Base-by-base conservation (phyloP, 2,113 vertebrate genomes). In the Scomber colias region DNA sequence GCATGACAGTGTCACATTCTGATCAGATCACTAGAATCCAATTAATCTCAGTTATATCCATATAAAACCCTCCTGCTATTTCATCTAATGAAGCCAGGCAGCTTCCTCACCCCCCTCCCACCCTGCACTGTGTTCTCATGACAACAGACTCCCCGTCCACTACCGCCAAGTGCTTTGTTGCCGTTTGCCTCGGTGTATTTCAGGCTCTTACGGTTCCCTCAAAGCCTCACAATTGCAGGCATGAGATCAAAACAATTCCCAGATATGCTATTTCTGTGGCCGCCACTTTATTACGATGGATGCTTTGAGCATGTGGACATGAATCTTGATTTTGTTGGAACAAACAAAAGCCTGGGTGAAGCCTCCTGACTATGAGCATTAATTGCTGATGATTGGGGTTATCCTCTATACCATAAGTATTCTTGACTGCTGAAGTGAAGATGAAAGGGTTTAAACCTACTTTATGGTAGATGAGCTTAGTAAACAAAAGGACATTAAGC, bases 31-130 rank as follows among this genome's bases (percentile, higher is more conserved):
- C 84, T 77, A 56, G 69, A 88, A 92, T 90, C 82, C 82, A 92
- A 92, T 92, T 91, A 91, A 90, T 93, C 88, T 89, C 69, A 46
- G 84, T 89, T 88, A 83, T 88, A 86, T 85, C 82, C 89, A 87
- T 79, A 92, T 78, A 85, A 88, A 92, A 86, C 79, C 88, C 77
- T 84, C 76, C 77, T 89, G 86, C 83, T 87, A 88, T 84, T 90
- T 83, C 77, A 82, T 82, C 88, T 90, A 90, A 90, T 88, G 83
- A 92, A 87, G 64, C 60, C 77, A 79, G 81, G 64, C 74, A 82
- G 82, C 60, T 80, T 81, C 67, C 61, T 82, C 75, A 48, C 74
- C 48, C 56, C 19, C 48, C 55, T 14, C 60, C 69, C 71, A 49
- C 31, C 49, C 70, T 68, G 21, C 75, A 64, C 80, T 73, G 81